Evolutionary conservation across 53 echinoderm and acorn worm genomes (phyloP), one percentile per base, ranked within the genome.

Genomic region (Hippasteria phrygiana): DNA sequence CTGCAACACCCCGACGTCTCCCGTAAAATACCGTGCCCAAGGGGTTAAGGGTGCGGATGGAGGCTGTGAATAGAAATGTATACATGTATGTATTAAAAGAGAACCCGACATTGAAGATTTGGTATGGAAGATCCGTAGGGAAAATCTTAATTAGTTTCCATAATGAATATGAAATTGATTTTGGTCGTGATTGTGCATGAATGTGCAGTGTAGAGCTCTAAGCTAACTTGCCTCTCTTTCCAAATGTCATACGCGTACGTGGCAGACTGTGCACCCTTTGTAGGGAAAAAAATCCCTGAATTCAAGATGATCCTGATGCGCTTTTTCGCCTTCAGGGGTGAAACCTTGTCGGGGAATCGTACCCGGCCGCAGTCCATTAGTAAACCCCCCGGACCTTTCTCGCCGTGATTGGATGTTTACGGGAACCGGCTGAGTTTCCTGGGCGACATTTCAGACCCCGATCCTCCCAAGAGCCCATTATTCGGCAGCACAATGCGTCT

Each of bases 401-500:
- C 14, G 11, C 27, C n/a, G 42, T 71, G 42, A 73, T 73, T 40
- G 45, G 73, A 26, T 73, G 73, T 73, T 73, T 41, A 43, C 42
- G 42, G 73, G 16, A 43, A 43, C 26, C 43, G 73, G 11, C 45
- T 14, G 22, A 20, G 34, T 71, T 28, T 41, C 28, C 3, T 17
- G 5, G 29, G 64, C 34, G 71, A 71, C 71, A 71, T 71, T 71
- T 71, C n/a, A 8, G 71, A 71, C 13, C 39, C 39, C 3, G 28
- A 3, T 17, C 20, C 41, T 41, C 41, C 41, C 41, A 41, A 5
- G 41, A n/a, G 41, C 39, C 16, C 10, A 0, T 71, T 71, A 65
- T 65, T 65, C 31, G 8, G 34, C n/a, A 65, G 29, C 29, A 33
- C 29, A 65, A 1, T 65, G 65, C 65, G 29, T 11, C 31, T 27